Conservation (phyloP, 2,113 vertebrate genomes). For the Actinemys pallida region DNA sequence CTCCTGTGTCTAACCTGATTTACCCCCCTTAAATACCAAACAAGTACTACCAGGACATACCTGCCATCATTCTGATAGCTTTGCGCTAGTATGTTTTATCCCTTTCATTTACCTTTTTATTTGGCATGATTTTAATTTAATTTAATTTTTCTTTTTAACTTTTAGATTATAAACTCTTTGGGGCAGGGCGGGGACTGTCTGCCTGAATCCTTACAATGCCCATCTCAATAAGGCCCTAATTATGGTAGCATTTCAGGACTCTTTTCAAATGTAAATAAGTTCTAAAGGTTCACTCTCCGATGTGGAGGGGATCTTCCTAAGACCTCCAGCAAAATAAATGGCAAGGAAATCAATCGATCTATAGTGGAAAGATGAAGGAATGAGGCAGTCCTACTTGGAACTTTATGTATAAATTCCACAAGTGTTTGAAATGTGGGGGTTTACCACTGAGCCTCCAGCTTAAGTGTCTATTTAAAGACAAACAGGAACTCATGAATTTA, state of each 20-base stretch:
- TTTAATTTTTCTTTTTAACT: background rate
- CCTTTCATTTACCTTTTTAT: background rate
- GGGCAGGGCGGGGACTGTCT: background rate
- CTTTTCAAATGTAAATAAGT: too few relatives aligned
- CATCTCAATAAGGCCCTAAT: background rate
- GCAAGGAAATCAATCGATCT: background rate
- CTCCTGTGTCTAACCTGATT: background rate
- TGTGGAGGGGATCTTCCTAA: background rate
- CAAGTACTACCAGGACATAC: background rate
- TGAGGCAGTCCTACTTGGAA: background rate
- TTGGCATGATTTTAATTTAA: background rate
- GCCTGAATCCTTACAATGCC: background rate
- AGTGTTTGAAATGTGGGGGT: background rate
- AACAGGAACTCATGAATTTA: background rate
- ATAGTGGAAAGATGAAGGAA: background rate
- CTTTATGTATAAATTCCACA: background rate
- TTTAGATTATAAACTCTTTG: background rate
- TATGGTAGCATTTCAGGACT: too few relatives aligned
- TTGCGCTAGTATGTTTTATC: background rate
- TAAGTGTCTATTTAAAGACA: background rate
- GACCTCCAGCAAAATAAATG: background rate
- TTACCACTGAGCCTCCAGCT: background rate
- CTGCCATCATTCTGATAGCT: background rate
- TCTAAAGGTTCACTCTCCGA: background rate
- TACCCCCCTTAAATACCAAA: background rate